Base-by-base conservation (phyloP, 1,140 invertebrate species). In the Drosophila auraria region DNA sequence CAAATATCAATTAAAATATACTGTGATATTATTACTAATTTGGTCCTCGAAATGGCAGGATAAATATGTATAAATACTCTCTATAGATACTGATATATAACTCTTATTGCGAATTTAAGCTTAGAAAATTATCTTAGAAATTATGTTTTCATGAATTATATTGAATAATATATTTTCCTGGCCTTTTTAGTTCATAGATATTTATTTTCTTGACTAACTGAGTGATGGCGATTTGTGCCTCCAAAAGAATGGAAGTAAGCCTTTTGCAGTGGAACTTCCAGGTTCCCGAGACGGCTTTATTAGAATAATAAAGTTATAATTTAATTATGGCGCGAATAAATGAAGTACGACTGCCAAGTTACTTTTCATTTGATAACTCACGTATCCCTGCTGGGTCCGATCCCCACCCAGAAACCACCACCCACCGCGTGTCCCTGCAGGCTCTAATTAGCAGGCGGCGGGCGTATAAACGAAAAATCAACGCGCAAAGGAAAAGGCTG, bases 221-320 rank as follows among this genome's bases (percentile, higher is more conserved):
- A 47, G 57, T 27, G 30, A 73, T 73, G 57, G 56, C 59, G 61
- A 68, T 59, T 83, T 50, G 70, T 51, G 20, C 20, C 56, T 30
- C 74, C 64, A 78, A 60, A 75, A 59, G 25, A 44, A 57, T 15
- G 15, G 47, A 38, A 27, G 36, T n/a, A 25, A 61, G 61, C 63
- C 77, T 74, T 72, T 50, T 42, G 33, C 38, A 68, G 57, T n/a
- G 33, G 64, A 57, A 44, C 73, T 53, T 61, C 49, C 56, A 61
- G 69, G 69, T 70, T 59, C 84, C 82, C 66, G 66, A 76, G 78
- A 71, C 86, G 70, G 73, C 78, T 89, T 89, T 89, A 90, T 89
- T 84, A 89, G 90, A 89, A 89, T 90, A 89, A 89, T 89, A 89
- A 89, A 90, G 86, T 89, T 89, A 79, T 89, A 89, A 89, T 89